These are phyloP conservation scores for Sclerurus mexicanus DNA, from an alignment of 2,113 vertebrate species.

Conservation along the genomic window DNA sequence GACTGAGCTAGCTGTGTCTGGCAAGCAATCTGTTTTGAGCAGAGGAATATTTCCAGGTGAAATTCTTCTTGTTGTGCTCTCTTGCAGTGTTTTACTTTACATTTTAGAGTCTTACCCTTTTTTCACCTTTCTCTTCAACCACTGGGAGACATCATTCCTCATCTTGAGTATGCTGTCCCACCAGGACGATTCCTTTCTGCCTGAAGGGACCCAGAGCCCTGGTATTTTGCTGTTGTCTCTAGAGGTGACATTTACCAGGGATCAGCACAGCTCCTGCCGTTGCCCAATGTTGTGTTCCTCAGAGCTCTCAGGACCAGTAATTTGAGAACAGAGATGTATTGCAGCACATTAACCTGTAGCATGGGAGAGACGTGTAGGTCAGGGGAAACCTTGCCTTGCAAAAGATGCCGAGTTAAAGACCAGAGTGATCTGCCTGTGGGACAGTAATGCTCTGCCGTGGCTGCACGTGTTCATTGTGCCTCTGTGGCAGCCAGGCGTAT, in stretches of 20 bases:
- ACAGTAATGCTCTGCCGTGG: background rate
- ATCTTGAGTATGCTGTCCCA: rapidly evolving
- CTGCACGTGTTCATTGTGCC: background rate
- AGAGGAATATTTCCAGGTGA: background rate
- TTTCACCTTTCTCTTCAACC: background rate
- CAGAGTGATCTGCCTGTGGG: background rate
- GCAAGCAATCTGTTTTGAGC: background rate
- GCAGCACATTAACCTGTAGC: background rate
- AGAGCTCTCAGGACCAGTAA: background rate
- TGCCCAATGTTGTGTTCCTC: background rate
- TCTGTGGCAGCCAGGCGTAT: background rate
- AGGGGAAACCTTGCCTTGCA: background rate
- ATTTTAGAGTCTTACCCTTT: background rate
- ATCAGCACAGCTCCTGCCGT: background rate
- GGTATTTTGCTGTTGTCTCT: background rate
- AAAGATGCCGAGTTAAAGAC: background rate
- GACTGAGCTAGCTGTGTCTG: background rate
- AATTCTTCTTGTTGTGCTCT: background rate
- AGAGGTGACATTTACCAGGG: background rate
- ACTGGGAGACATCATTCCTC: background rate
- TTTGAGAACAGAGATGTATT: background rate
- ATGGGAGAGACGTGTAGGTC: background rate
- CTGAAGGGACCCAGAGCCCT: background rate
- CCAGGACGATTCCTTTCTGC: background rate
- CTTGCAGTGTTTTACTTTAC: background rate